A percentile compares a stretch with the other conserved stretches of the same genome.
Conservation (phyloP, 2,888 invertebrate species). For the Phymatocera aterrima region DNA sequence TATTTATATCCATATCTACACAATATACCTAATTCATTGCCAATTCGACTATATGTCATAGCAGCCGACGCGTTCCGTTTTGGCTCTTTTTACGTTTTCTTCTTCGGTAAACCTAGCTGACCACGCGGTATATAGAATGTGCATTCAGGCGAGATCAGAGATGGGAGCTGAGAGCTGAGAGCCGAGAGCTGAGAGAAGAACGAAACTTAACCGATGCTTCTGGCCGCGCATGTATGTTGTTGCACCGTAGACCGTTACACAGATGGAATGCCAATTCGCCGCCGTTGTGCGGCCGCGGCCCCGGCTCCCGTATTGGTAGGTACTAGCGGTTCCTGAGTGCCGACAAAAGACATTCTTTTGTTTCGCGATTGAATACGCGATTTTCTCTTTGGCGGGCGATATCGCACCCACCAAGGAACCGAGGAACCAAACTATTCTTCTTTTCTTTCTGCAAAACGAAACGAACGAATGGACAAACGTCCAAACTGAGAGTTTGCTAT, state of each 20-base stretch:
- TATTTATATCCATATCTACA: too few relatives aligned
- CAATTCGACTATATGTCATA: too few relatives aligned
- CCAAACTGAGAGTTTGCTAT: too few relatives aligned
- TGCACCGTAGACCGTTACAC: conserved; percentile 59
- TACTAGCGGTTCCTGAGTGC: conserved; percentile 53
- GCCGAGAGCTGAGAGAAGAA: too few relatives aligned
- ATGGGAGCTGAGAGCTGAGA: too few relatives aligned
- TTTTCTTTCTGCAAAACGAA: background rate
- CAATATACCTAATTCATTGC: too few relatives aligned
- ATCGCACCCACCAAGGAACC: too few relatives aligned
- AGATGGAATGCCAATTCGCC: conserved; percentile 67
- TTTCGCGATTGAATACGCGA: conserved; percentile 67
- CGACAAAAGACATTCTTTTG: conserved; percentile 70
- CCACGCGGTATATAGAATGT: conserved; percentile 32
- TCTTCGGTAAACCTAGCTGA: background rate
- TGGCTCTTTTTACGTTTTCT: background rate
- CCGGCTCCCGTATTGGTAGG: background rate
- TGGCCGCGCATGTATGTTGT: conserved; percentile 5
- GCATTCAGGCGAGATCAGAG: conserved; percentile 24
- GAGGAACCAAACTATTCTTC: background rate
- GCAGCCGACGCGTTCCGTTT: background rate
- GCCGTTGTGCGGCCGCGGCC: conserved; percentile 52
- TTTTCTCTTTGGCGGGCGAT: conserved; percentile 51
- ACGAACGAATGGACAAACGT: background rate
- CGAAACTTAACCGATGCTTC: conserved; percentile 10